Evolutionary conservation across 2,113 vertebrate genomes (phyloP).

Genomic region (Calidris pygmaea): DNA sequence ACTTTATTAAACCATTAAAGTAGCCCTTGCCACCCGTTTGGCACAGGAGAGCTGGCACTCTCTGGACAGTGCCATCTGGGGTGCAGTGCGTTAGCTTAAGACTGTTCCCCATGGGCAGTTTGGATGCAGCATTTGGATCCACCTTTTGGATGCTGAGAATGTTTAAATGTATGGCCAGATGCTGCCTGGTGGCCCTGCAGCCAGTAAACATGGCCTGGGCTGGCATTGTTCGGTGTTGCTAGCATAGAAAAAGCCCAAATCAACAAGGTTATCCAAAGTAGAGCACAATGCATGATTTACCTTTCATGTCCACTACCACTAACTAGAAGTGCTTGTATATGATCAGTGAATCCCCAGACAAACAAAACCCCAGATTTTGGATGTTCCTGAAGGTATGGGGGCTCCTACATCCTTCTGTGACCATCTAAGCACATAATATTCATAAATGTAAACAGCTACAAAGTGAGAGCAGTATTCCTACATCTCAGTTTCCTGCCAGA

Average conservation of each 20-base stretch:
- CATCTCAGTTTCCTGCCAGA: not conserved
- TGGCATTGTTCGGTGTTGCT: fast-evolving
- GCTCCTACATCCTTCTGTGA: not conserved
- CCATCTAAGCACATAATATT: not conserved
- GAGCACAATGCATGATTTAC: not conserved
- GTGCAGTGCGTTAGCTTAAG: fast-evolving
- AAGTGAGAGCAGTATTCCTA: not conserved
- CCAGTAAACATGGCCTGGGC: not conserved
- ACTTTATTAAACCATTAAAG: not conserved
- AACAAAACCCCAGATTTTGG: not conserved
- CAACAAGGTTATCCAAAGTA: fast-evolving
- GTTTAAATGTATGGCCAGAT: not conserved
- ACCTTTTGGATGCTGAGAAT: not conserved
- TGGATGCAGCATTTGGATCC: not conserved
- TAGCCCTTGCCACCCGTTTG: not conserved
- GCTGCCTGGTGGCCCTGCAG: not conserved
- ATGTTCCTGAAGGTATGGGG: not conserved
- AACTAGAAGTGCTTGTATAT: not conserved
- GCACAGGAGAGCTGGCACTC: not conserved
- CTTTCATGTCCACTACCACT: not conserved
- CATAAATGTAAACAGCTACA: not conserved
- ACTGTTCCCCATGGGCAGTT: not conserved
- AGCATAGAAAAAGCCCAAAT: not conserved
- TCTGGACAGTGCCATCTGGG: not conserved
- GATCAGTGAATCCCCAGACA: not conserved